Evolutionary conservation across 1,140 invertebrate genomes (phyloP).

Genomic region (Drosophila quadrilineata): DNA sequence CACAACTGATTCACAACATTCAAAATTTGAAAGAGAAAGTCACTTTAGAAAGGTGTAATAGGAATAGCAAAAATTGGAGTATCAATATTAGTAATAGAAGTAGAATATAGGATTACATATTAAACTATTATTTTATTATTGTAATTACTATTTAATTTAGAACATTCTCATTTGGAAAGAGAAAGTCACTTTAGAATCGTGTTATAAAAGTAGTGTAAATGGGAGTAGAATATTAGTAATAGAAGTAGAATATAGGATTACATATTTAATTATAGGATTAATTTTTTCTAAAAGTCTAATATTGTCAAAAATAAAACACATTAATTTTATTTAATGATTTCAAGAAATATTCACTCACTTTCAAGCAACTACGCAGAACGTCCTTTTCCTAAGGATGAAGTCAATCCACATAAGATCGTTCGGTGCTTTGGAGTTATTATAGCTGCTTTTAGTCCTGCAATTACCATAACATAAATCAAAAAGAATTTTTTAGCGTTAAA

Average conservation of each 20-base stretch:
- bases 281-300: too few species aligned
- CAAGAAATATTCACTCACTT: too few species aligned
- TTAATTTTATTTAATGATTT: too few species aligned
- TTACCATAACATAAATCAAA: constrained; percentile 70
- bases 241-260: too few species aligned
- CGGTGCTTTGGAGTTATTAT: background rate
- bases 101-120: background rate
- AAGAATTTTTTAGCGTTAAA: constrained; percentile 30
- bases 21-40: background rate
- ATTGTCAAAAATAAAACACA: too few species aligned
- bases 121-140: too few species aligned
- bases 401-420: too few species aligned
- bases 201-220: background rate
- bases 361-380: background rate
- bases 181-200: too few species aligned
- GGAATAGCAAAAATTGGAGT: background rate
- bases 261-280: too few species aligned
- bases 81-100: background rate
- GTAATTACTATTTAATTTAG: too few species aligned
- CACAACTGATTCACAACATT: background rate
- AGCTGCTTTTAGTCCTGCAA: constrained; percentile 19
- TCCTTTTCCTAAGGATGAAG: constrained; percentile 8
- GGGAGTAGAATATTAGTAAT: background rate
- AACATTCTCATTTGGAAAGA: too few species aligned
- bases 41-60: background rate